phyloP scores from a whole-genome alignment of 1,140 invertebrate species.

The Danaus melanippus region DNA sequence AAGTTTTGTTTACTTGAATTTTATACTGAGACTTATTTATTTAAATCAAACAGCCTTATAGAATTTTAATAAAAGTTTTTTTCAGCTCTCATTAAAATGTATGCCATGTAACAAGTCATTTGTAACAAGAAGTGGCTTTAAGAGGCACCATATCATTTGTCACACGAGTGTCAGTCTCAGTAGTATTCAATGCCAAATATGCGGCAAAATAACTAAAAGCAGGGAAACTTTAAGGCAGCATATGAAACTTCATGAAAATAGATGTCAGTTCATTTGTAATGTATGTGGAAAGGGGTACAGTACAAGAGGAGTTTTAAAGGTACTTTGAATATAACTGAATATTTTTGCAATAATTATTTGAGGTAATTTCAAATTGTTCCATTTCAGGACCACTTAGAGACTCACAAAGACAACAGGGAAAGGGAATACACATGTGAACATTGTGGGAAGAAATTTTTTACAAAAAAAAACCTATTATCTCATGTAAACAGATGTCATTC shows the following conservation, averaged over 20 bases:
- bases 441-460: constrained; percentile 64
- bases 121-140: constrained; percentile 44
- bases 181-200: constrained; percentile 43
- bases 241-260: constrained; percentile 40
- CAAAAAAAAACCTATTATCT: constrained; percentile 40
- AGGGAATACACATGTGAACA: constrained; percentile 51
- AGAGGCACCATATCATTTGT: constrained; percentile 42
- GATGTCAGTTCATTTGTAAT: constrained; percentile 47
- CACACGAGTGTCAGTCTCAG: constrained; percentile 37
- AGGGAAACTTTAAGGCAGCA: constrained; percentile 44
- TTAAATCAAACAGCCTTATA: neutral
- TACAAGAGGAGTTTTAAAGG: constrained; percentile 42
- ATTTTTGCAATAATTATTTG: neutral
- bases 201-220: constrained; percentile 53
- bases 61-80: constrained; percentile 3
- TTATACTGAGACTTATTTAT: neutral
- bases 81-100: constrained; percentile 43
- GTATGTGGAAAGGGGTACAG: constrained; percentile 55
- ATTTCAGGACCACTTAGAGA: constrained; percentile 60
- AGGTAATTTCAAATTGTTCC: constrained; percentile 8
- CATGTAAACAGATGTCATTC: constrained; percentile 50
- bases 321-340: constrained; percentile 17
- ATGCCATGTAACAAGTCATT: constrained; percentile 53
- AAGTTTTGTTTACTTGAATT: neutral
- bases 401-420: constrained; percentile 54